Evolutionary conservation across 2,797 vertebrate genomes (phyloP), one percentile per base, ranked within the genome.

Genomic region (Eulemur mongoz): DNA sequence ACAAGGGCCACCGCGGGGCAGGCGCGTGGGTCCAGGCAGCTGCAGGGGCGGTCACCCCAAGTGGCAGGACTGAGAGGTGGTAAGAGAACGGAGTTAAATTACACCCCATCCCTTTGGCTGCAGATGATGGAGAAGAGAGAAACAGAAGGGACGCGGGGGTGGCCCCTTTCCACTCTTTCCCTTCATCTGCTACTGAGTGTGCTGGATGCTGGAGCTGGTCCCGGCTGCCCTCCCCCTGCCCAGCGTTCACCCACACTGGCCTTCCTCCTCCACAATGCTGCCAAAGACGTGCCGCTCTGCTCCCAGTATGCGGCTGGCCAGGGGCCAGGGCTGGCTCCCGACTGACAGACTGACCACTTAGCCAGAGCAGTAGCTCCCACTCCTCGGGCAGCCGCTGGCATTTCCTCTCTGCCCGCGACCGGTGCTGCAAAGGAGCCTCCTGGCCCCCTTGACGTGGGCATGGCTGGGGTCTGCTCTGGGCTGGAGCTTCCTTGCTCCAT

Each of bases 251-350:
- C 59, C 95, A 84, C 80, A 52, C n/a, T 0, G 0, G 50, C 80
- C n/a, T 94, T 73, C 43, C 57, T 96, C 40, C 38, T 52, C 45
- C 35, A 40, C 45, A 72, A 2, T 0, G 17, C 73, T 86, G 72
- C 76, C 81, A 69, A 43, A 95, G 94, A 94, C 59, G n/a, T 4
- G 1, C 57, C 14, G n/a, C 91, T 92, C 57, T n/a, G 81, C 73
- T 95, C 50, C 35, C 54, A 89, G 4, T 73, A 32, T 54, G 79
- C 38, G n/a, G 43, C 89, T 93, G 94, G 94, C 93, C 38, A 32
- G 38, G 50, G 38, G 61, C 95, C 95, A 90, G 80, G 45, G 6
- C 87, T 78, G 83, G 63, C 92, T 59, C 79, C 73, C 0, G 2
- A 67, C 35, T 5, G 30, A 59, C 78, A 76, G 91, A 70, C 85